A percentile compares a stretch with the other conserved stretches of the same genome.
phyloP scores from a whole-genome alignment of 2,113 vertebrate species.

The Vanacampus margaritifer region DNA sequence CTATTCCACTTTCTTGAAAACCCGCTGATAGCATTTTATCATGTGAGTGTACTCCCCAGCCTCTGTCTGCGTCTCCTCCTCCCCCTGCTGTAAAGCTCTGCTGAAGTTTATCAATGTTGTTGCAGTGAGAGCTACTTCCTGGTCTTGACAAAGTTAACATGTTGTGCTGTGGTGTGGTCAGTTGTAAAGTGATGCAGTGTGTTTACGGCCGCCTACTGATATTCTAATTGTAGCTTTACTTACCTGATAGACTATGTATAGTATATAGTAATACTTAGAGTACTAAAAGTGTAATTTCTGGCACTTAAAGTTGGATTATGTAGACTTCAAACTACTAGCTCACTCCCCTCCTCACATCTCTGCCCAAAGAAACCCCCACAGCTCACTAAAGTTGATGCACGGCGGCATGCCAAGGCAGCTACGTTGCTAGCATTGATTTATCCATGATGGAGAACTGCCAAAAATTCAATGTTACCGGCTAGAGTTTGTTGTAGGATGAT shows the following conservation, averaged over 20 bases:
- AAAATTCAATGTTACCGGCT: too few relatives aligned
- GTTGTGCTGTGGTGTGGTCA: conserved; percentile 43
- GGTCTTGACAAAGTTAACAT: conserved; percentile 57
- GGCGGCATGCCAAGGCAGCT: too few relatives aligned
- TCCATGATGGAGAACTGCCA: too few relatives aligned
- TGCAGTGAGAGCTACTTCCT: conserved; percentile 73
- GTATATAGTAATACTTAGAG: too few relatives aligned
- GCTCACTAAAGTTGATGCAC: too few relatives aligned
- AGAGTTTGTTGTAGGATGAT: too few relatives aligned
- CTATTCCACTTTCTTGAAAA: conserved; percentile 18
- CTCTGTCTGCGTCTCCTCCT: conserved; percentile 35
- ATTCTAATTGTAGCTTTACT: conserved; percentile 20
- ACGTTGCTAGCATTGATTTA: too few relatives aligned
- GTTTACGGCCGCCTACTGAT: conserved; percentile 29
- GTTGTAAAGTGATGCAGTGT: conserved; percentile 43
- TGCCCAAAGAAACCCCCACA: too few relatives aligned
- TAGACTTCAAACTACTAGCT: too few relatives aligned
- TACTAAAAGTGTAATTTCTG: too few relatives aligned
- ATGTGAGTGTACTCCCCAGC: conserved; percentile 48
- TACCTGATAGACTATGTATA: neutral
- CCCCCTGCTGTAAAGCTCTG: conserved; percentile 20
- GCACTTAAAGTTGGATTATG: neutral
- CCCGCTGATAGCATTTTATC: conserved; percentile 40
- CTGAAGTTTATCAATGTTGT: conserved; percentile 75
- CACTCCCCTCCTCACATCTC: too few relatives aligned